These are phyloP conservation scores for Acromyrmex echinatior DNA, from an alignment of 1,140 invertebrate species.

Conservation along the genomic window DNA sequence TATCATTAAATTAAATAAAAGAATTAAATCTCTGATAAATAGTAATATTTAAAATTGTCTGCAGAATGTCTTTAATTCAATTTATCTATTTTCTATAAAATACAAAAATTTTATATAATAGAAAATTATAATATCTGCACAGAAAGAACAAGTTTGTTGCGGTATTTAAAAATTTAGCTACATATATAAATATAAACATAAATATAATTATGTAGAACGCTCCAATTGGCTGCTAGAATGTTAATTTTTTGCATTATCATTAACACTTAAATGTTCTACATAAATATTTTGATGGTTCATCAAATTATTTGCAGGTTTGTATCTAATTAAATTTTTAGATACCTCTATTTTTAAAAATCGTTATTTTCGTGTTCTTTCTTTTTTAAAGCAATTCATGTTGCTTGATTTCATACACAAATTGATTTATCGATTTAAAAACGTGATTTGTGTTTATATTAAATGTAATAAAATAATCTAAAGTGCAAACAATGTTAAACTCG, in stretches of 20 bases:
- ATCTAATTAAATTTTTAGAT: no score
- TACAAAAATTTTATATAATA: not conserved
- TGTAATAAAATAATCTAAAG: not conserved
- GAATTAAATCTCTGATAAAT: not conserved
- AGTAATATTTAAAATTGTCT: not conserved
- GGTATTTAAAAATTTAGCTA: no score
- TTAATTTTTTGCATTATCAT: no score
- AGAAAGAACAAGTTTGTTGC: no score
- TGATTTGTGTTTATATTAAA: not conserved
- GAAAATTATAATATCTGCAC: not conserved
- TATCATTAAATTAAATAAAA: not conserved
- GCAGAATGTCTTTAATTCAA: not conserved
- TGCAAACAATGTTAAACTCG: not conserved
- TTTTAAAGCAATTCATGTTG: not conserved
- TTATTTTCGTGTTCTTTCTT: not conserved
- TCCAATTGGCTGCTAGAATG: no score
- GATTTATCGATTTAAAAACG: not conserved
- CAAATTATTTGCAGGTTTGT: no score
- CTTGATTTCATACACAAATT: not conserved
- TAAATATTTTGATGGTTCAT: no score
- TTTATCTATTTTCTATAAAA: not conserved
- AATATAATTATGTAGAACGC: no score
- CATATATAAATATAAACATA: no score
- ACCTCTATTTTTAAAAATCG: no score
- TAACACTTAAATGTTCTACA: no score